These are phyloP conservation scores for Scophthalmus maximus DNA, from an alignment of 2,113 vertebrate species.

Conservation along the genomic window DNA sequence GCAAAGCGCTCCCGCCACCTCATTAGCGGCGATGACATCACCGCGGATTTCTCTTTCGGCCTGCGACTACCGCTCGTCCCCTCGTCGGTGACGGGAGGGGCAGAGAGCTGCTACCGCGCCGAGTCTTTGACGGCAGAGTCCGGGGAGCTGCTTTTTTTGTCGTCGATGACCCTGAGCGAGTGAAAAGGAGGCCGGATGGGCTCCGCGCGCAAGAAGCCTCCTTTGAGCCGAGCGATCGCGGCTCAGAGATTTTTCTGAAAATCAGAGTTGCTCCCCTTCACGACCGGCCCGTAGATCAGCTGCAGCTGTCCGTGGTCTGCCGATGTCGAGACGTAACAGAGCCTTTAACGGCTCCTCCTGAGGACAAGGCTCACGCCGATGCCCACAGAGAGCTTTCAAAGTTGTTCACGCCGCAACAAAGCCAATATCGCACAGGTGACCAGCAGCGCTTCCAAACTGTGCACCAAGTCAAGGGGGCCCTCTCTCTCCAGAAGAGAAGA, in stretches of 20 bases:
- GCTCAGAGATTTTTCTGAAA: slow-evolving; percentile 39
- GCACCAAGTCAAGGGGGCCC: slow-evolving; percentile 26
- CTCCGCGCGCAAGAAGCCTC: slow-evolving; percentile 25
- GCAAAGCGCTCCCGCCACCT: slow-evolving; percentile 66
- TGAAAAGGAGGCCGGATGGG: slow-evolving; percentile 46
- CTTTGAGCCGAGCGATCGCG: slow-evolving; percentile 32
- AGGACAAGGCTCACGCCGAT: slow-evolving; percentile 11
- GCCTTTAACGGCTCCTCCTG: slow-evolving; percentile 27
- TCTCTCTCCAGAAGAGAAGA: too few relatives aligned
- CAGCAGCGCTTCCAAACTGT: slow-evolving; percentile 33
- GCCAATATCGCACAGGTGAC: slow-evolving; percentile 49
- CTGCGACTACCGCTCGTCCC: slow-evolving; percentile 34
- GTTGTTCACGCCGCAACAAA: slow-evolving; percentile 25
- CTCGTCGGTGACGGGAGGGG: slow-evolving; percentile 36
- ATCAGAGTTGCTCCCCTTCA: slow-evolving; percentile 26
- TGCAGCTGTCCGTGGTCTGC: slow-evolving; percentile 45
- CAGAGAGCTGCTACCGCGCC: slow-evolving; percentile 58
- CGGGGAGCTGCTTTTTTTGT: slow-evolving; percentile 56
- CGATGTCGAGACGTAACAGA: slow-evolving; percentile 55
- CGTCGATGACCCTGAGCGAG: slow-evolving; percentile 54
- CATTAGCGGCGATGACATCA: slow-evolving; percentile 75
- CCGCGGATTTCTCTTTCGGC: slow-evolving; percentile 59
- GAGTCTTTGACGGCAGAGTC: slow-evolving; percentile 46
- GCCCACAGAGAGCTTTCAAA: slow-evolving; percentile 26
- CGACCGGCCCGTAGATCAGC: slow-evolving; percentile 23